Conservation (phyloP, 2,113 vertebrate species). For the Gracilinanus agilis region DNA sequence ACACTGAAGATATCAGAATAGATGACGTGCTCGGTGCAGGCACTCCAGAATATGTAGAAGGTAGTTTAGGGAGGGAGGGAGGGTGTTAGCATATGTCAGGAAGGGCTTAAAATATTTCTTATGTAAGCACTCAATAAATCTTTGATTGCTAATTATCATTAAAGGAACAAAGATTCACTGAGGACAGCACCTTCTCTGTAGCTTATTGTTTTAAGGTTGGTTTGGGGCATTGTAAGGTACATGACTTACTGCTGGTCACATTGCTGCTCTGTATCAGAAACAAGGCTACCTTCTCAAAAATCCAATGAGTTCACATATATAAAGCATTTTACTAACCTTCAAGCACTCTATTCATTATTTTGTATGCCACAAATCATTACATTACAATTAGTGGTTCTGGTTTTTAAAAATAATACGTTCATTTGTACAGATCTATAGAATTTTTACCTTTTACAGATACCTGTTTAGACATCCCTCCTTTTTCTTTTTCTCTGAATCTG, state of each 20-base stretch:
- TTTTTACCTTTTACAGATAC: slow-evolving; percentile 75
- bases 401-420: slow-evolving; percentile 25
- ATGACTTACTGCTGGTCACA: not conserved
- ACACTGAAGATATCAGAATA: not conserved
- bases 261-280: not conserved
- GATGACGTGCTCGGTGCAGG: not conserved
- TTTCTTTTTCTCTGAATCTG: slow-evolving; percentile 75
- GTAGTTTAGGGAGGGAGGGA: not conserved
- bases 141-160: not conserved
- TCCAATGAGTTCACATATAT: not conserved
- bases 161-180: not conserved
- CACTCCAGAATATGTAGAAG: not conserved
- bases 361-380: not conserved
- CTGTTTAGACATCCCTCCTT: slow-evolving; percentile 57
- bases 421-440: not conserved
- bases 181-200: not conserved
- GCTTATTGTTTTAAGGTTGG: not conserved
- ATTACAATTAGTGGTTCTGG: not conserved
- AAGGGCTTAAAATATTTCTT: not conserved
- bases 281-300: not conserved
- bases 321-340: not conserved
- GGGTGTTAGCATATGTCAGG: not conserved
- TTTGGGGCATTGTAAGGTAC: not conserved
- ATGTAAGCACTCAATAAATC: not conserved
- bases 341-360: not conserved